A percentile compares a stretch with the other conserved stretches of the same genome.
Evolutionary conservation across 2,113 vertebrate species (phyloP).

Genomic region (Oryzias curvinotus): DNA sequence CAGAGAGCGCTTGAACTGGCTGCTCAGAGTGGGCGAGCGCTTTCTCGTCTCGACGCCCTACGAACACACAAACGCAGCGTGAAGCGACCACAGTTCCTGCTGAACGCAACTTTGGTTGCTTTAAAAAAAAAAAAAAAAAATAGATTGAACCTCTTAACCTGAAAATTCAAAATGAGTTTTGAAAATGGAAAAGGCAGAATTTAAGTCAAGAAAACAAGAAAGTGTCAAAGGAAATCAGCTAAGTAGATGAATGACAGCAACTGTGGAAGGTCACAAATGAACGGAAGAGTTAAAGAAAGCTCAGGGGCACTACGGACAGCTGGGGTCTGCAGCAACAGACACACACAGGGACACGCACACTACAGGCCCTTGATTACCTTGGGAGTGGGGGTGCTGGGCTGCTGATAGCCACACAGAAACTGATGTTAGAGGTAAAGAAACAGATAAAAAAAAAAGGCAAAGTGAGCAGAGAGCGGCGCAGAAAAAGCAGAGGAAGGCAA

Average conservation of each 20-base stretch:
- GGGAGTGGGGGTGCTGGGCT: constrained; percentile 68
- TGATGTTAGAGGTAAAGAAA: constrained; percentile 56
- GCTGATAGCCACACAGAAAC: constrained; percentile 81
- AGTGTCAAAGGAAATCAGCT: too few relatives aligned
- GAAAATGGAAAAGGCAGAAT: too few relatives aligned
- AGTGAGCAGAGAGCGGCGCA: constrained; percentile 32
- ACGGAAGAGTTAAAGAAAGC: too few relatives aligned
- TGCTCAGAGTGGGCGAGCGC: constrained; percentile 96
- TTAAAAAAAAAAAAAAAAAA: too few relatives aligned
- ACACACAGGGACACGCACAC: constrained; percentile 25
- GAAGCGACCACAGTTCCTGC: too few relatives aligned
- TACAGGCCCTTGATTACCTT: constrained; percentile 68
- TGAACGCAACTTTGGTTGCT: too few relatives aligned
- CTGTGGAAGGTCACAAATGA: too few relatives aligned
- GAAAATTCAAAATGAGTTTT: too few relatives aligned
- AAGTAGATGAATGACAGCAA: too few relatives aligned
- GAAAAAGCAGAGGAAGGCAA: constrained; percentile 20
- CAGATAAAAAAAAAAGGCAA: constrained; percentile 47
- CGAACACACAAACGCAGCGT: constrained; percentile 29
- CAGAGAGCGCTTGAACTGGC: constrained; percentile 98
- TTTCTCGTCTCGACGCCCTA: constrained; percentile 97
- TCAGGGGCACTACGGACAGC: background rate
- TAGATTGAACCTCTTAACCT: too few relatives aligned
- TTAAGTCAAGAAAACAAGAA: too few relatives aligned
- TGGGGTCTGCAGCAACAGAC: constrained; percentile 18